Conservation (phyloP, 2,113 vertebrate genomes). For the Cebus imitator region DNA sequence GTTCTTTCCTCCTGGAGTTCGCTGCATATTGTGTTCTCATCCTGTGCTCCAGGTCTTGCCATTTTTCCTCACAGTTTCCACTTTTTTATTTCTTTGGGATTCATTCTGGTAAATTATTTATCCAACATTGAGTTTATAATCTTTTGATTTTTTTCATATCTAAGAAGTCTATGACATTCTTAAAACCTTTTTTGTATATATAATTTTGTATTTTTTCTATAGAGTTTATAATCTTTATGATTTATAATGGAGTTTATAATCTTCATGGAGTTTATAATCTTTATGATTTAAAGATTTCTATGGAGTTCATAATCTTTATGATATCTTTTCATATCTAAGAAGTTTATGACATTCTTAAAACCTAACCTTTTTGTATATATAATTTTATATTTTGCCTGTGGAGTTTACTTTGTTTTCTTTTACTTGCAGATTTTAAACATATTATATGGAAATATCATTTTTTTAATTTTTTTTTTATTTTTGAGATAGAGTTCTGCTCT, state of each 20-base stretch:
- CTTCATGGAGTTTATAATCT: not conserved
- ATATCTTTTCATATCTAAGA: not conserved
- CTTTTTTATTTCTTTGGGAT: not conserved
- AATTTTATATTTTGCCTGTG: not conserved
- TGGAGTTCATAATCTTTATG: not conserved
- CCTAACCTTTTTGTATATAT: not conserved
- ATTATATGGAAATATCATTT: not conserved
- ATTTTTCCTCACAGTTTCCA: not conserved
- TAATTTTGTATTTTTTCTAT: not conserved
- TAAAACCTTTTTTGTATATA: not conserved
- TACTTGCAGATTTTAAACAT: not conserved
- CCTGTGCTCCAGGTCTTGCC: not conserved
- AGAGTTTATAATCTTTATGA: not conserved
- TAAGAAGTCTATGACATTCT: not conserved
- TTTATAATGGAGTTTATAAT: not conserved
- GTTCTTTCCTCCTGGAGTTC: not conserved
- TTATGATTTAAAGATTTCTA: not conserved
- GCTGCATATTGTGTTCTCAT: fast-evolving
- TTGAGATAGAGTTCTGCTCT: no score
- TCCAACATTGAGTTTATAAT: not conserved
- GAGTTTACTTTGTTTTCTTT: not conserved
- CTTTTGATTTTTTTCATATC: not conserved
- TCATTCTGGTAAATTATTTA: not conserved
- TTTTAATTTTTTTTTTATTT: not conserved
- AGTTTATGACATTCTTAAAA: not conserved